Evolutionary conservation across 2,888 invertebrate genomes (phyloP), one percentile per base, ranked within the genome.

Genomic region (Melinaea menophilus): DNA sequence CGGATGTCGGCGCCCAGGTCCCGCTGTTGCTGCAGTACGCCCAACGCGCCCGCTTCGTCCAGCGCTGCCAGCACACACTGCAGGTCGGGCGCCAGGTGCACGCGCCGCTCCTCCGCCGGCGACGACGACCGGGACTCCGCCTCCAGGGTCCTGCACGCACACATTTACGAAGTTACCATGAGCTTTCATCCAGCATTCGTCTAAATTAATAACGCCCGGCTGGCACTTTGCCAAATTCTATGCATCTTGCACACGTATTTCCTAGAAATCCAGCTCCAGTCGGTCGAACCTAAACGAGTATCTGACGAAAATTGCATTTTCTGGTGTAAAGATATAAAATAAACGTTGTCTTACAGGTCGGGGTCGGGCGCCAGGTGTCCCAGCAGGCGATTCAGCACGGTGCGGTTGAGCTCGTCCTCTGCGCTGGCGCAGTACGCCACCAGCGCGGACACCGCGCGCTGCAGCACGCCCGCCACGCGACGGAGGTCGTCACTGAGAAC

Each of bases 341-440:
- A 41, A 11, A 12, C 46, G 31, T 48, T 3, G 45, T 73, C 75
- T 73, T 35, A 76, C 77, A 69, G 68, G 64, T 74, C 74, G 63
- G 78, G 71, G 64, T 78, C 71, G 13, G 65, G 58, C 60, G 67
- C 63, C 22, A 86, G 77, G 4, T 90, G 80, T 47, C 91, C 92
- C 56, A 88, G 79, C 55, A 94, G 86, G 74, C 94, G 94, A 58
- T 93, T 93, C 0, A 95, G 92, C 58, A 96, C 85, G 12, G 95
- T 95, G 70, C 93, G 93, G 84, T 95, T 96, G 48, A 96, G 88
- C 81, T 96, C 96, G 77, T 95, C 94, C 80, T 96, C 96, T 58
- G 95, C 95, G 71, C 93, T 90, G 5, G 92, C 93, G 77, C 95
- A 94, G 82, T 95, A 96, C 76, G 93, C 93, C 56, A 94, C 92